A percentile compares a stretch with the other conserved stretches of the same genome.
Conservation (phyloP, 2,113 vertebrate species). For the Chionodraco myersi region DNA sequence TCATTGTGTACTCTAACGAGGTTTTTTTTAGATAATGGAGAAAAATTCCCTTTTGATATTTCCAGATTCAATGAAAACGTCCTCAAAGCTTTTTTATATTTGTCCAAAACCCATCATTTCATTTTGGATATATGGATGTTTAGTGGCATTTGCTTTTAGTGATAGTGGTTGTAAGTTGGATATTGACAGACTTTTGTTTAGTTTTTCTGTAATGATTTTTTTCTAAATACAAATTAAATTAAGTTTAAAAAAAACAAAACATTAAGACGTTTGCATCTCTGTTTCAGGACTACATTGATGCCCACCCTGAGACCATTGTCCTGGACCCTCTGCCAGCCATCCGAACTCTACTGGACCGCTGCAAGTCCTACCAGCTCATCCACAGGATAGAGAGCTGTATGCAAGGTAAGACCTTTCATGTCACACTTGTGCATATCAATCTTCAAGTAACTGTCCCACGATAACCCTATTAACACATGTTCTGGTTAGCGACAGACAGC, state of each 20-base stretch:
- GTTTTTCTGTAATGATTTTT: not conserved
- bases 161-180: no score
- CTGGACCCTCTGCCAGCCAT: slow-evolving; percentile 97
- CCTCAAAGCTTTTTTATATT: not conserved
- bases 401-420: slow-evolving; percentile 86
- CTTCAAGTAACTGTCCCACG: not conserved
- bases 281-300: slow-evolving; percentile 95
- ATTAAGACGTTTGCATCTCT: slow-evolving; percentile 7
- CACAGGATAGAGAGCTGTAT: slow-evolving; percentile 95
- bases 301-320: slow-evolving; percentile 97
- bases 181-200: not conserved
- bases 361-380: slow-evolving; percentile 98
- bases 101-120: not conserved
- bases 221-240: no score
- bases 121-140: not conserved
- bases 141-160: not conserved
- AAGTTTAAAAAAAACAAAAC: no score
- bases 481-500: not conserved
- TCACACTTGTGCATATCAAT: not conserved
- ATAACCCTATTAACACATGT: not conserved
- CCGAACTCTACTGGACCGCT: slow-evolving; percentile 95
- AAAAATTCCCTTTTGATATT: not conserved
- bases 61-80: not conserved
- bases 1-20: not conserved
- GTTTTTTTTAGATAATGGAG: not conserved